These are phyloP conservation scores for Deilephila porcellus DNA, from an alignment of 2,888 invertebrate genomes.

Conservation along the genomic window DNA sequence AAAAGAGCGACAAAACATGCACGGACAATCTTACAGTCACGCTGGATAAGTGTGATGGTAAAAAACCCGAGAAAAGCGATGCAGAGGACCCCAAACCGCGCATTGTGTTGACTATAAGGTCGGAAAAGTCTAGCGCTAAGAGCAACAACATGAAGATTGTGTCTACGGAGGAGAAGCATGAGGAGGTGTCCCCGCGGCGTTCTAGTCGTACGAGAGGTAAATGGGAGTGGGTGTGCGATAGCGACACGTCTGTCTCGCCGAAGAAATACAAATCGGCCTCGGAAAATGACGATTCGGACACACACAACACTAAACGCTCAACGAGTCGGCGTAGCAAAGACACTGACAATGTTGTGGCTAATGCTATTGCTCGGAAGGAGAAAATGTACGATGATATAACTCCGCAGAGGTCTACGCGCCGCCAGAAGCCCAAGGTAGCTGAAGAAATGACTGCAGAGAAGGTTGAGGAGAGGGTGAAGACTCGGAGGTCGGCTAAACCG, in stretches of 20 bases:
- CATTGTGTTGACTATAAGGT: conserved; percentile 86
- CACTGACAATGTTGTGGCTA: conserved; percentile 87
- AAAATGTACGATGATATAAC: conserved; percentile 86
- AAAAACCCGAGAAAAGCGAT: conserved; percentile 64
- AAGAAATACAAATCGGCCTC: conserved; percentile 66
- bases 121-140: conserved; percentile 84
- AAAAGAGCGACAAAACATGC: conserved; percentile 63
- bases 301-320: conserved; percentile 83
- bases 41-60: conserved; percentile 61
- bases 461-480: conserved; percentile 70
- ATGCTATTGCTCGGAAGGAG: conserved; percentile 89
- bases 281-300: conserved; percentile 74
- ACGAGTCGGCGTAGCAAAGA: conserved; percentile 87
- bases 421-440: conserved; percentile 86
- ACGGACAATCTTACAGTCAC: conserved; percentile 57
- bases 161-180: conserved; percentile 75
- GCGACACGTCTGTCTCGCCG: conserved; percentile 56
- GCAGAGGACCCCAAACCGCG: conserved; percentile 81
- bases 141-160: conserved; percentile 82
- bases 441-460: conserved; percentile 88
- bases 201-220: conserved; percentile 67
- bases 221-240: conserved; percentile 74
- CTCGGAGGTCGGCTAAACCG: conserved; percentile 64
- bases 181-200: conserved; percentile 68
- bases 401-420: conserved; percentile 72